Percentiles rank a stretch among this genome's conserved stretches.
Conservation (phyloP, 2,113 vertebrate species). For the Megaleporinus macrocephalus region DNA sequence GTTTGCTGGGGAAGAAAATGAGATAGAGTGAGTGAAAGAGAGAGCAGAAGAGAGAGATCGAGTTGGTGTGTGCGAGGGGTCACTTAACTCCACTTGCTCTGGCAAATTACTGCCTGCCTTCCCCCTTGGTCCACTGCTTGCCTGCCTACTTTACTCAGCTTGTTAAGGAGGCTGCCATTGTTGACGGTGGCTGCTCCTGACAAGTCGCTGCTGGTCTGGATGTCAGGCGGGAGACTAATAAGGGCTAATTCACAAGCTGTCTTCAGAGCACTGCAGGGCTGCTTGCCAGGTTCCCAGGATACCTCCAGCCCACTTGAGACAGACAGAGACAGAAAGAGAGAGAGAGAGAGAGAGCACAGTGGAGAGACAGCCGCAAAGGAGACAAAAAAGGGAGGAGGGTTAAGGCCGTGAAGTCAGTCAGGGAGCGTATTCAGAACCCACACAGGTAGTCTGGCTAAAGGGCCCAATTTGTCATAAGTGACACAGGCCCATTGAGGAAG, state of each 20-base stretch:
- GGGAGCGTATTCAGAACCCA: conserved; percentile 57
- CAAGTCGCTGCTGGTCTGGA: conserved; percentile 60
- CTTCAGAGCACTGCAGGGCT: conserved; percentile 49
- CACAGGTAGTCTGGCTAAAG: conserved; percentile 57
- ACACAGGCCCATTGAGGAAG: conserved; percentile 55
- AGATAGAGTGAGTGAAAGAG: neutral
- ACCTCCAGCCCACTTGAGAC: conserved; percentile 57
- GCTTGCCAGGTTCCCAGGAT: conserved; percentile 64
- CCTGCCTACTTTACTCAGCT: conserved; percentile 44
- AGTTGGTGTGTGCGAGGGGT: conserved; percentile 26
- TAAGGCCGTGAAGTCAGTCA: conserved; percentile 38
- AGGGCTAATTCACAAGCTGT: conserved; percentile 63
- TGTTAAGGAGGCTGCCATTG: conserved; percentile 60
- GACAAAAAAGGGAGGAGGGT: conserved; percentile 28
- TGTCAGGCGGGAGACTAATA: conserved; percentile 61
- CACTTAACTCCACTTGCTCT: conserved; percentile 56
- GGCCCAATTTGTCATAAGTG: conserved; percentile 60
- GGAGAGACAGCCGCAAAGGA: conserved; percentile 41
- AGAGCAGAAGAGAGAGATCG: neutral
- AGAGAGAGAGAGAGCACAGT: conserved; percentile 45
- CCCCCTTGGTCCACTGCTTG: conserved; percentile 27
- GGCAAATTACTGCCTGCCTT: conserved; percentile 51
- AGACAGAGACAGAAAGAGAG: conserved; percentile 43
- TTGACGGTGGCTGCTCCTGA: conserved; percentile 52
- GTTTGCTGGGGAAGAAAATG: neutral